These are phyloP conservation scores for Nasonia giraulti DNA, from an alignment of 1,140 invertebrate species.

Conservation along the genomic window DNA sequence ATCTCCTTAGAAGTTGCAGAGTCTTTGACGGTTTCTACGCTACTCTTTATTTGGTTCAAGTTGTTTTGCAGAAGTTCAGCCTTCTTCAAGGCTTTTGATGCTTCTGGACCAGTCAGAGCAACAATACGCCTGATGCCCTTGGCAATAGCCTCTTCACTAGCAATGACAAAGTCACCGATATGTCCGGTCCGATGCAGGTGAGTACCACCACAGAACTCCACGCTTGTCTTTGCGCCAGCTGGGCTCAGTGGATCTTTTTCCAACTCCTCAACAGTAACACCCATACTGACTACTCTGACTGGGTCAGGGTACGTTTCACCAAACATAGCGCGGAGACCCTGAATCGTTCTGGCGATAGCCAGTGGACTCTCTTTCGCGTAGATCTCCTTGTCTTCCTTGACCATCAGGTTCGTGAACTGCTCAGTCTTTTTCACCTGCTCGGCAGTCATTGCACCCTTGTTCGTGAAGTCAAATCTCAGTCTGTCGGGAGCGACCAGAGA, in stretches of 20 bases:
- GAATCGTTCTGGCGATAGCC: slow-evolving; percentile 90
- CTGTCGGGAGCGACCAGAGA: slow-evolving; percentile 98
- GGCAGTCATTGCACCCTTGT: slow-evolving; percentile 91
- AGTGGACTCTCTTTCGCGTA: slow-evolving; percentile 93
- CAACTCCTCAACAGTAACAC: slow-evolving; percentile 92
- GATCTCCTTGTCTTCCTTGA: slow-evolving; percentile 87
- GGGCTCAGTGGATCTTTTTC: slow-evolving; percentile 88
- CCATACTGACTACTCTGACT: slow-evolving; percentile 96
- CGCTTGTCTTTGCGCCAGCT: slow-evolving; percentile 88
- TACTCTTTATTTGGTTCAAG: slow-evolving; percentile 80
- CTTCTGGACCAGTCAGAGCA: slow-evolving; percentile 96
- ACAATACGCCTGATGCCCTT: slow-evolving; percentile 98
- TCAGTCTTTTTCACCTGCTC: slow-evolving; percentile 92
- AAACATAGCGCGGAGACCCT: slow-evolving; percentile 97
- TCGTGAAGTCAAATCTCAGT: slow-evolving; percentile 97
- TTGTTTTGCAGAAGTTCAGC: slow-evolving; percentile 85
- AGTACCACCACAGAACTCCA: slow-evolving; percentile 99
- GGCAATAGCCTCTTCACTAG: slow-evolving; percentile 98
- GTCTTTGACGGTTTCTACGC: slow-evolving; percentile 77
- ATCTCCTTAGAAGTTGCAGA: slow-evolving; percentile 79
- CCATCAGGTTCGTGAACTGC: slow-evolving; percentile 84
- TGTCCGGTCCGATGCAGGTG: slow-evolving; percentile 93
- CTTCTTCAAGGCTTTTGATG: slow-evolving; percentile 89
- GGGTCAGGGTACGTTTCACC: slow-evolving; percentile 99
- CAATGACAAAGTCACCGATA: slow-evolving; percentile 95